Percentiles rank a stretch among this genome's conserved stretches.
These are phyloP conservation scores for Cryptotis parvus DNA, from an alignment of 2,113 vertebrate genomes.

Conservation along the genomic window DNA sequence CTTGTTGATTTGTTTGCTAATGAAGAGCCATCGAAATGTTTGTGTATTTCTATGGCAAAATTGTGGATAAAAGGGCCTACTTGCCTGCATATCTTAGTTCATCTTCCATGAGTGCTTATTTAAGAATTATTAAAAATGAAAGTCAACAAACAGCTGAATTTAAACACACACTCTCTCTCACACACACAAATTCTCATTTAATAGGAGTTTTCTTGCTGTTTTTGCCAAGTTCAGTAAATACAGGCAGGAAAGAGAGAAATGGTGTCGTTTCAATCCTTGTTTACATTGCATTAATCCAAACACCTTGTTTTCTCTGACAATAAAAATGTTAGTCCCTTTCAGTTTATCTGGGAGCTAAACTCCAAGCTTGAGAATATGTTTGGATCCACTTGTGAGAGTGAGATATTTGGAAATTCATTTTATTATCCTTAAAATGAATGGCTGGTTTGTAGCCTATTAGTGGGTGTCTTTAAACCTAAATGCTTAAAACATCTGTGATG, in stretches of 20 bases:
- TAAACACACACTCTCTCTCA: constrained; percentile 41
- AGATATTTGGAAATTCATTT: background rate
- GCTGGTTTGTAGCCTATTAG: background rate
- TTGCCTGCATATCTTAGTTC: constrained; percentile 87
- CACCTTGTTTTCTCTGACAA: constrained; percentile 9
- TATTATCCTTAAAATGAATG: background rate
- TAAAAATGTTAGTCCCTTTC: constrained; percentile 13
- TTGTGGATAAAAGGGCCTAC: constrained; percentile 90
- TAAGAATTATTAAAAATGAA: constrained; percentile 89
- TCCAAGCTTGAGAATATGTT: background rate
- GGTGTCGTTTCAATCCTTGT: constrained; percentile 58
- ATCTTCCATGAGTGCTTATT: constrained; percentile 86
- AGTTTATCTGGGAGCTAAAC: background rate
- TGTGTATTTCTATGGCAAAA: constrained; percentile 91
- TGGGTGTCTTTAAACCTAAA: background rate
- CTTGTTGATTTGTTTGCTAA: constrained; percentile 96
- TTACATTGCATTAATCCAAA: background rate
- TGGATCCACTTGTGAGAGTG: constrained; percentile 1
- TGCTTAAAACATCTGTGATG: background rate
- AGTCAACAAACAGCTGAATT: constrained; percentile 85
- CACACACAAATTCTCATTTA: constrained; percentile 73
- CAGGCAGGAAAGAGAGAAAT: constrained; percentile 71
- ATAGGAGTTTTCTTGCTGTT: constrained; percentile 83
- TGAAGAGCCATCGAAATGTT: constrained; percentile 94
- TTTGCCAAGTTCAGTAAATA: constrained; percentile 81